Percentiles rank a stretch among this genome's conserved stretches.
These are phyloP conservation scores for Temnothorax nylanderi DNA, from an alignment of 1,140 invertebrate species.

Conservation along the genomic window DNA sequence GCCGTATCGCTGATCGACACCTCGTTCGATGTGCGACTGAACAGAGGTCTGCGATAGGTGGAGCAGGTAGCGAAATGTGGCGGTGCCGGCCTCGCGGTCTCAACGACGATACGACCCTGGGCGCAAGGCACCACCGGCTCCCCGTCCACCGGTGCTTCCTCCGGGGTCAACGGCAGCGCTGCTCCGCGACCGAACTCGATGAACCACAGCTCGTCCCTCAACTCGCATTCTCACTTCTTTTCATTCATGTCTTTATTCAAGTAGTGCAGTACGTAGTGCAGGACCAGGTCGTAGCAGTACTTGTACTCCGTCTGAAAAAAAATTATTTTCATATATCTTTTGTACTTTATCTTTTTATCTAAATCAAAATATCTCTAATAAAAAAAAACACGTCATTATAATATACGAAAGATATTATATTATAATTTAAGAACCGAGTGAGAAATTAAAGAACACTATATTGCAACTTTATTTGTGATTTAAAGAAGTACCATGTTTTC, in stretches of 20 bases:
- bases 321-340: conserved; percentile 3
- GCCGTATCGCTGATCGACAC: conserved; percentile 2
- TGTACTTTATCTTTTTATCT: background rate
- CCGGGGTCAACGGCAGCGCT: conserved; percentile 88
- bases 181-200: conserved; percentile 90
- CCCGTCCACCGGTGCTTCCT: conserved; percentile 86
- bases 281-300: conserved; percentile 97
- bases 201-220: conserved; percentile 91
- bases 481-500: conserved; percentile 93
- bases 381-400: background rate
- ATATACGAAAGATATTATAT: background rate
- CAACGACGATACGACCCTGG: conserved; percentile 83
- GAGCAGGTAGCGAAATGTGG: conserved; percentile 83
- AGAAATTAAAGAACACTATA: background rate
- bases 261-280: conserved; percentile 98
- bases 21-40: conserved; percentile 45
- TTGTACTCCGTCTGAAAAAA: conserved; percentile 96
- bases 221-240: conserved; percentile 92
- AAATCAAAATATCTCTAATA: background rate
- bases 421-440: background rate
- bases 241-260: conserved; percentile 95
- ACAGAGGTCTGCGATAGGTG: conserved; percentile 76
- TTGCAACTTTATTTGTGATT: background rate
- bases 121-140: conserved; percentile 82
- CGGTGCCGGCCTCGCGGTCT: conserved; percentile 80